Evolutionary conservation across 1,140 invertebrate species (phyloP).

Genomic region (Rhagoletis zephyria): DNA sequence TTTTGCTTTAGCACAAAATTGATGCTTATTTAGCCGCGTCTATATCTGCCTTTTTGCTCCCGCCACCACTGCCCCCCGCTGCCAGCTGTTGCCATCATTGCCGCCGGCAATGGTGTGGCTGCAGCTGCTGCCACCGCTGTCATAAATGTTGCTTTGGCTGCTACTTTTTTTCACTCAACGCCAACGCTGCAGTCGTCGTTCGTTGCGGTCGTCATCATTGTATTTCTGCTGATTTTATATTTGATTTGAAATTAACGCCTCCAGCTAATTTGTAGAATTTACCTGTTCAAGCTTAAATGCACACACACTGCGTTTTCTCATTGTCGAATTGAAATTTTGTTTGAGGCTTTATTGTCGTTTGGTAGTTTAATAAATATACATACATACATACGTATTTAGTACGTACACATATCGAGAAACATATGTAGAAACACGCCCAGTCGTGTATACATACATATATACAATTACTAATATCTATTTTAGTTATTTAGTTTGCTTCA

Average conservation of each 20-base stretch:
- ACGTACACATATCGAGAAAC: neutral
- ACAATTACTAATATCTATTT: neutral
- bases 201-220: slow-evolving; percentile 43
- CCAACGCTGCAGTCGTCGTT: neutral
- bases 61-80: neutral
- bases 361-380: slow-evolving; percentile 26
- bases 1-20: slow-evolving; percentile 15
- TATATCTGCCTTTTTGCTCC: neutral
- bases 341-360: slow-evolving; percentile 39
- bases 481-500: neutral
- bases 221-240: slow-evolving; percentile 53
- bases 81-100: neutral
- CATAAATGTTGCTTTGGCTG: slow-evolving; percentile 39
- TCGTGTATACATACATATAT: neutral
- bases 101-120: neutral
- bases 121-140: slow-evolving; percentile 23
- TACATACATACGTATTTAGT: neutral
- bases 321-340: slow-evolving; percentile 32
- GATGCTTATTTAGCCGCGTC: neutral
- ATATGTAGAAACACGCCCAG: neutral
- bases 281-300: slow-evolving; percentile 47
- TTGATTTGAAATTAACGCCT: slow-evolving; percentile 52
- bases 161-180: neutral
- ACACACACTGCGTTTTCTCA: slow-evolving; percentile 38
- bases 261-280: slow-evolving; percentile 49